A percentile compares a stretch with the other conserved stretches of the same genome.
Evolutionary conservation across 2,797 vertebrate genomes (phyloP).

Genomic region (Scolopax rusticola): DNA sequence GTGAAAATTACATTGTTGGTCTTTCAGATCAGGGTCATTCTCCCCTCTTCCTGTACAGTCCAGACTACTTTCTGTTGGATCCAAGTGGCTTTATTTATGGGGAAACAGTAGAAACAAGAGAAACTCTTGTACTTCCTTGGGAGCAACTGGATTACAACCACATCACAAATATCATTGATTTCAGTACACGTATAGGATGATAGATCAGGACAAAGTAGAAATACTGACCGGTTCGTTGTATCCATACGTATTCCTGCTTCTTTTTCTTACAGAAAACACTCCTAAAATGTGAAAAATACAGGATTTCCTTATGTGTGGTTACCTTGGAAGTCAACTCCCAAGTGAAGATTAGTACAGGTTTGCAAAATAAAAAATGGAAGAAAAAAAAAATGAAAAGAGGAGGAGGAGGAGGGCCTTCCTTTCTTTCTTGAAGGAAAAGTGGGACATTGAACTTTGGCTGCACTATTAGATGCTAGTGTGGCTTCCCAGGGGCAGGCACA

Average conservation of each 20-base stretch:
- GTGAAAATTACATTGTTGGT: not conserved
- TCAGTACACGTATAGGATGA: not conserved
- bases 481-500: not conserved
- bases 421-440: not conserved
- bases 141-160: not conserved
- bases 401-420: not conserved
- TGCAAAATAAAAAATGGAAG: not conserved
- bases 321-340: not conserved
- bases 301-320: not conserved
- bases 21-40: not conserved
- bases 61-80: not conserved
- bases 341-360: not conserved
- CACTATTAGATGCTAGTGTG: not conserved
- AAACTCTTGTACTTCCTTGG: not conserved
- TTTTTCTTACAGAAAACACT: not conserved
- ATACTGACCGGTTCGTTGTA: not conserved
- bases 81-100: not conserved
- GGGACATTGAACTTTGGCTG: not conserved
- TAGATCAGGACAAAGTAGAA: not conserved
- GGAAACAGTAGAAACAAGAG: not conserved
- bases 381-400: not conserved
- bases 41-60: not conserved
- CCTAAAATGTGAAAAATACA: not conserved
- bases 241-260: not conserved
- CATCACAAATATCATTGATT: not conserved